Base-by-base conservation (phyloP, 1,140 invertebrate species). In the Potamilus streckersoni region DNA sequence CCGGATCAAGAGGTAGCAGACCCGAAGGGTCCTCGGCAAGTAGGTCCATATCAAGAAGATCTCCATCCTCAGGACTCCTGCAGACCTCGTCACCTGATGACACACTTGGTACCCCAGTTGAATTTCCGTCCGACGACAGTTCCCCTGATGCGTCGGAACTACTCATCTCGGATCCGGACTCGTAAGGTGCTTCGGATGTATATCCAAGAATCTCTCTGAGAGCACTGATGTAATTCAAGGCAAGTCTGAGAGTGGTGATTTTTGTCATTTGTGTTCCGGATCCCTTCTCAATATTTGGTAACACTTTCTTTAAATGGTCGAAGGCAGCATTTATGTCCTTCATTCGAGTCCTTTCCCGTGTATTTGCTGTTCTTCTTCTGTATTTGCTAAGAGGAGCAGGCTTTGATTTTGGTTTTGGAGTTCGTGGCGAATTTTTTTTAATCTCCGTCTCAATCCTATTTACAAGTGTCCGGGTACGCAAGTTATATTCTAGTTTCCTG, bases 361-460 rank as follows among this genome's bases (percentile, higher is more conserved):
- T 95, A 91, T 97, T 97, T 1, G 96, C 96, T 4, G 95, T 96
- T 90, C 95, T 95, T 77, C 96, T 91, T 27, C 96, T 90, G 89
- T 97, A 97, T 89, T 96, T 97, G 91, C 95, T 96, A 74, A 97
- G 91, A 2, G 96, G 95, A 63, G 95, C 93, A 11, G 95, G 93
- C 87, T 94, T 93, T 67, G 92, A 91, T 86, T 94, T 95, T n/a
- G 92, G 89, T 73, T 92, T 92, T 12, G 86, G 86, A 71, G 80
- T 71, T 73, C 85, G 87, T 1, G 86, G 83, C 13, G 73, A 60
- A 15, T 66, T 27, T 38, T 77, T 73, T 64, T 71, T 71, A 68
- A 72, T 77, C 58, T 77, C 75, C 12, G 75, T 77, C 67, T 77
- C 73, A 12, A 77, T 68, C 17, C 75, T 49, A 49, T 77, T 77